phyloP scores from a whole-genome alignment of 1,140 invertebrate species.

The Coelopa frigida region DNA sequence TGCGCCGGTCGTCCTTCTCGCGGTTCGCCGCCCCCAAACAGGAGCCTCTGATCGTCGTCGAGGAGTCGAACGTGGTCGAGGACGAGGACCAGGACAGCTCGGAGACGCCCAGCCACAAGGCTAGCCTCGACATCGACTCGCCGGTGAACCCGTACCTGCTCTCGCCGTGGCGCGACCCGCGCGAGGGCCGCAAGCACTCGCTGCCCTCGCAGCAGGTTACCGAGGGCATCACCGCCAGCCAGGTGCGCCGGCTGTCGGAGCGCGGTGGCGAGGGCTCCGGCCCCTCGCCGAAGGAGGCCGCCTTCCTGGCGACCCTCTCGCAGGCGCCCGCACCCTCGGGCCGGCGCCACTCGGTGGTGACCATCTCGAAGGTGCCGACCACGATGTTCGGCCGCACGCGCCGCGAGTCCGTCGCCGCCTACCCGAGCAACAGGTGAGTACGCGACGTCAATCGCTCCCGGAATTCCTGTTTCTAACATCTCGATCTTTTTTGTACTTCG shows the following conservation, averaged over 20 bases:
- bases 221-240: slow-evolving; percentile 74
- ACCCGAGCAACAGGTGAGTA: slow-evolving; percentile 52
- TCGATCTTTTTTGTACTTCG: slow-evolving; percentile 21
- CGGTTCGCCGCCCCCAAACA: slow-evolving; percentile 43
- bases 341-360: slow-evolving; percentile 72
- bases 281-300: slow-evolving; percentile 61
- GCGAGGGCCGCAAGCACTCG: slow-evolving; percentile 67
- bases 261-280: slow-evolving; percentile 64
- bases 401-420: slow-evolving; percentile 70
- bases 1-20: slow-evolving; percentile 46
- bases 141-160: slow-evolving; percentile 71
- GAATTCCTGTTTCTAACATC: slow-evolving; percentile 14
- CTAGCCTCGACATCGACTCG: slow-evolving; percentile 62
- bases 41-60: slow-evolving; percentile 73
- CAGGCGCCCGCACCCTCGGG: slow-evolving; percentile 65
- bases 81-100: slow-evolving; percentile 53
- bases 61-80: slow-evolving; percentile 61
- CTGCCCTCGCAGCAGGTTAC: slow-evolving; percentile 74
- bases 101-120: slow-evolving; percentile 49
- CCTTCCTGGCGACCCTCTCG: slow-evolving; percentile 71
- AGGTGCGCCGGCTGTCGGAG: slow-evolving; percentile 71
- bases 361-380: slow-evolving; percentile 68
- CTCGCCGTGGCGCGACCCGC: slow-evolving; percentile 63
- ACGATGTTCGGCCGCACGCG: slow-evolving; percentile 66
- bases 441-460: too few relatives aligned